Percentiles rank a stretch among this genome's conserved stretches.
Evolutionary conservation across 2,113 vertebrate genomes (phyloP).

Genomic region (Nothocercus nigrocapillus): DNA sequence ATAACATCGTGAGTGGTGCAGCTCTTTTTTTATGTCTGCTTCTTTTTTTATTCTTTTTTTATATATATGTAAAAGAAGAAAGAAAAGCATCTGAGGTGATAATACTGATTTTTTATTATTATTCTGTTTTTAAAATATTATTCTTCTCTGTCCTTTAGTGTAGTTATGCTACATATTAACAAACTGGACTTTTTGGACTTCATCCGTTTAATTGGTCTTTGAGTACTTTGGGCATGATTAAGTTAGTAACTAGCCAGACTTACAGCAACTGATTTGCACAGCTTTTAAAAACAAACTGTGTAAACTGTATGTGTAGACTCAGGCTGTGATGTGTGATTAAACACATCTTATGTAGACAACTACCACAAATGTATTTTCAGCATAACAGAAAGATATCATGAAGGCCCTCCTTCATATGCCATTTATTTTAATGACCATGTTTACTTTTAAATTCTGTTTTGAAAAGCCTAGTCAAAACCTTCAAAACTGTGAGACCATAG

Average conservation of each 20-base stretch:
- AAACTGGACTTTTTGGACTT: not conserved
- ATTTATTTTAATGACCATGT: not conserved
- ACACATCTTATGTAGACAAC: not conserved
- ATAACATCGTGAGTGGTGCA: not conserved
- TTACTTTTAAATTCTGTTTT: not conserved
- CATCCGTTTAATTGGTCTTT: not conserved
- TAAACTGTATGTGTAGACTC: not conserved
- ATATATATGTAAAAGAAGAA: too few species aligned
- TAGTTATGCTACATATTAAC: not conserved
- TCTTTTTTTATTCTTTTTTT: not conserved
- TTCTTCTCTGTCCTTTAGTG: not conserved
- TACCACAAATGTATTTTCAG: not conserved
- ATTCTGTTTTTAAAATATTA: not conserved
- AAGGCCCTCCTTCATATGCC: not conserved
- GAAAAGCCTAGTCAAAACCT: not conserved
- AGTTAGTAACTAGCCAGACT: not conserved
- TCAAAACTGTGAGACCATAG: not conserved
- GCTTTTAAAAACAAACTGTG: not conserved
- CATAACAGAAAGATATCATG: not conserved
- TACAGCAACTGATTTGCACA: not conserved
- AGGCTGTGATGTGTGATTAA: not conserved
- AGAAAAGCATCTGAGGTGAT: not conserved
- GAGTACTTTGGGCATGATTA: not conserved
- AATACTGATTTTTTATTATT: not conserved
- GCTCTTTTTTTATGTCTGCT: not conserved